Evolutionary conservation across 2,888 invertebrate genomes (phyloP).

Genomic region (Cryptosula pallasiana): DNA sequence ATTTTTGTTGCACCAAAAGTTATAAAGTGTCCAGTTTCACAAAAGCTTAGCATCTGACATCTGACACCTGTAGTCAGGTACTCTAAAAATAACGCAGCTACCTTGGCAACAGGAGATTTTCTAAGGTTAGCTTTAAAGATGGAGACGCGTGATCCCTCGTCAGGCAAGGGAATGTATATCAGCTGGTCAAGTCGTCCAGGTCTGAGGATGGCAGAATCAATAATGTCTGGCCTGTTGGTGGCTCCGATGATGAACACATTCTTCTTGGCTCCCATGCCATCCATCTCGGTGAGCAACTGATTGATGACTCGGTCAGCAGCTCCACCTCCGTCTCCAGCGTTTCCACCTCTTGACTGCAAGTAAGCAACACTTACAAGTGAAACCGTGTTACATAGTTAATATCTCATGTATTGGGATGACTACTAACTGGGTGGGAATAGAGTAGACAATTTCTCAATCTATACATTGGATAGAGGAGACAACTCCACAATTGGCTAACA

Average conservation of each 20-base stretch:
- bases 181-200: conserved; percentile 98
- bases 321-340: conserved; percentile 93
- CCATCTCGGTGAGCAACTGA: conserved; percentile 99
- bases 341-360: conserved; percentile 82
- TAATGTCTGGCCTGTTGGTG: conserved; percentile 89
- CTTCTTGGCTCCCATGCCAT: conserved; percentile 99
- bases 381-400: too few relatives aligned
- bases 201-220: conserved; percentile 96
- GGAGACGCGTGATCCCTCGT: conserved; percentile 93
- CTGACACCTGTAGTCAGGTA: too few relatives aligned
- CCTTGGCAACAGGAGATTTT: conserved; percentile 89
- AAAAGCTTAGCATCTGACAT: too few relatives aligned
- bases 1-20: too few relatives aligned
- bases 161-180: conserved; percentile 98
- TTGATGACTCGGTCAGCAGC: conserved; percentile 99
- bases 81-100: too few relatives aligned
- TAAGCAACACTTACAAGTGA: too few relatives aligned
- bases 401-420: too few relatives aligned
- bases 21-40: too few relatives aligned
- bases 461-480: too few relatives aligned
- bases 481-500: too few relatives aligned
- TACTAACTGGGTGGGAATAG: too few relatives aligned
- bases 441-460: too few relatives aligned
- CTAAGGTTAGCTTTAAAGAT: conserved; percentile 92
- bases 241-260: conserved; percentile 99